These are phyloP conservation scores for Siniperca undulata DNA, from an alignment of 2,797 vertebrate genomes.

Conservation along the genomic window DNA sequence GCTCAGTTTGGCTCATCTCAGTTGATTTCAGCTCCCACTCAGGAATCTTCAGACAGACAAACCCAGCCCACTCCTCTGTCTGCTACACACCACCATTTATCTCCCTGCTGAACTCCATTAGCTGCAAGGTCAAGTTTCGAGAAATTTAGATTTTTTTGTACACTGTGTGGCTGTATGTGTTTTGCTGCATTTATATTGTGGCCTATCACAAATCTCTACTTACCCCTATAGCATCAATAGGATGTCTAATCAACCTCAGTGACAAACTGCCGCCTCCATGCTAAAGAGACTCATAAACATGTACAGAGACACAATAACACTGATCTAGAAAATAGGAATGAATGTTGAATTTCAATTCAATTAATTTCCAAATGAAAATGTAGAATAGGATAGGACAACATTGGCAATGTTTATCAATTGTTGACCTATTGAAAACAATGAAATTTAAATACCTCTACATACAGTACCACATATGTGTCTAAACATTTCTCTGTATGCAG, in stretches of 20 bases:
- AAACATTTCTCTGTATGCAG: background rate
- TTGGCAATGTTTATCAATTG: background rate
- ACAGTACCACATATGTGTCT: background rate
- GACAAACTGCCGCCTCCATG: background rate
- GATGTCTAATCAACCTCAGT: background rate
- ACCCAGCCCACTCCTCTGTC: constrained; percentile 67
- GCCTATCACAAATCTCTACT: background rate
- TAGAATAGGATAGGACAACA: background rate
- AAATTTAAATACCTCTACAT: background rate
- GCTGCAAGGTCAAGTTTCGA: constrained; percentile 37
- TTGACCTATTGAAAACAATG: background rate
- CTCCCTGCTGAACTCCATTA: constrained; percentile 54
- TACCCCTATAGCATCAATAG: background rate
- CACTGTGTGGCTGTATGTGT: constrained; percentile 28
- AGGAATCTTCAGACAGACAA: constrained; percentile 56
- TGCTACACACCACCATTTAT: constrained; percentile 60
- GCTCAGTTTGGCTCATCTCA: constrained; percentile 54
- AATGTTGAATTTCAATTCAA: background rate
- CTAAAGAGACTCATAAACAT: background rate
- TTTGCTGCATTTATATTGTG: constrained; percentile 29
- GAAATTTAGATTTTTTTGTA: background rate
- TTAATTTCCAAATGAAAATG: background rate
- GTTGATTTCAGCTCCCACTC: constrained; percentile 68
- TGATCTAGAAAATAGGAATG: background rate
- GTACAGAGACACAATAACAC: background rate